Conservation (phyloP, 2,113 vertebrate genomes). For the Eublepharis macularius region DNA sequence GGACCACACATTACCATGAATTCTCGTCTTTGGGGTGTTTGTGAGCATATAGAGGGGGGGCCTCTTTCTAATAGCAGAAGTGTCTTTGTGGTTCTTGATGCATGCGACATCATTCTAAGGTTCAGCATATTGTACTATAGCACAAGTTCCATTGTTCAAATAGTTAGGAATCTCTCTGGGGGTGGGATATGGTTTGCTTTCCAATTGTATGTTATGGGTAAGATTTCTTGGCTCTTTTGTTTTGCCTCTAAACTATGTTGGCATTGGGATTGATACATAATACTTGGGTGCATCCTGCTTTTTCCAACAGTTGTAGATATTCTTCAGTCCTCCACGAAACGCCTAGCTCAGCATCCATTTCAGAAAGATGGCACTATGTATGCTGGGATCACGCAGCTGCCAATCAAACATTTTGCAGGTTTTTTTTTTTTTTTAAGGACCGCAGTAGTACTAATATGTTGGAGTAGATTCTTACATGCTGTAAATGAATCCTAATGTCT, state of each 20-base stretch:
- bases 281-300: neutral
- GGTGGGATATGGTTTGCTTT: neutral
- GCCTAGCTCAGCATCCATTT: neutral
- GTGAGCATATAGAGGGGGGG: too few relatives aligned
- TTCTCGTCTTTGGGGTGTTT: neutral
- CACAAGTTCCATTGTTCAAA: neutral
- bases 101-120: neutral
- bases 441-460: conserved; percentile 8
- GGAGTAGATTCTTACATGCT: conserved; percentile 27
- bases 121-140: neutral
- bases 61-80: neutral
- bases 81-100: neutral
- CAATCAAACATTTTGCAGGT: neutral
- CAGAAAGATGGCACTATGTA: neutral
- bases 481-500: conserved; percentile 60
- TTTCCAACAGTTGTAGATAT: neutral
- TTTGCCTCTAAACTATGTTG: neutral
- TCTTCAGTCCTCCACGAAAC: neutral
- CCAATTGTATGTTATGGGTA: neutral
- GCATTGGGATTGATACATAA: neutral
- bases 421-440: conserved; percentile 21
- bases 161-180: too few relatives aligned
- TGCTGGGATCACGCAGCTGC: neutral
- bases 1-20: neutral
- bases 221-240: neutral